phyloP scores from a whole-genome alignment of 2,113 vertebrate genomes.

The Fregetta grallaria region DNA sequence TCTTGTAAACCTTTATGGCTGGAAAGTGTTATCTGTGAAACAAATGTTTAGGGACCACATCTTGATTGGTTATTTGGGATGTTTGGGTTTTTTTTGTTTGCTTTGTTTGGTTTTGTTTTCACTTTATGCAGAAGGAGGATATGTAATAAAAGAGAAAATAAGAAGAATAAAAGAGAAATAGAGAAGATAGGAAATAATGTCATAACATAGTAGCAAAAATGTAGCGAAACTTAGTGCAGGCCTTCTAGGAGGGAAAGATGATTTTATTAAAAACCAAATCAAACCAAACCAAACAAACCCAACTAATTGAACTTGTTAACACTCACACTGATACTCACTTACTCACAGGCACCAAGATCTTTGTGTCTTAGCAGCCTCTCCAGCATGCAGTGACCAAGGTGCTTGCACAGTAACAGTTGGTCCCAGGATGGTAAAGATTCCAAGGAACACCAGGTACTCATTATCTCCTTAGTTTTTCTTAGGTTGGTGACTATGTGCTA shows the following conservation, averaged over 20 bases:
- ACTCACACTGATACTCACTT: background rate
- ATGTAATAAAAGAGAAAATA: background rate
- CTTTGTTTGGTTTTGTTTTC: background rate
- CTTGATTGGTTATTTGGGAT: background rate
- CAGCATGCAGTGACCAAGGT: background rate
- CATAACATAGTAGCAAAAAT: background rate
- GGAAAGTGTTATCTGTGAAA: background rate
- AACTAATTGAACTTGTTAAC: background rate
- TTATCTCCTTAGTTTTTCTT: background rate
- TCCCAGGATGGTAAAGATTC: background rate
- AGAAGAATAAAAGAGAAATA: background rate
- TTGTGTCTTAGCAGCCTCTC: background rate
- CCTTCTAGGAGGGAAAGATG: background rate
- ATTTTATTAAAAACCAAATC: background rate
- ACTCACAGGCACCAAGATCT: background rate
- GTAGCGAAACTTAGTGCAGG: background rate
- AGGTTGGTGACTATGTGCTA: fast-evolving
- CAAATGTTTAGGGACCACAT: background rate
- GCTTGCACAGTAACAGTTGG: background rate
- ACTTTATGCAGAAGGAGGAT: background rate
- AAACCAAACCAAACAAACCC: background rate
- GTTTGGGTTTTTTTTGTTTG: fast-evolving
- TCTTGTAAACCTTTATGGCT: background rate
- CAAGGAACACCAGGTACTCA: background rate
- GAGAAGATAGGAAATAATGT: background rate